These are phyloP conservation scores for Larimichthys crocea DNA, from an alignment of 2,113 vertebrate genomes.

Conservation along the genomic window DNA sequence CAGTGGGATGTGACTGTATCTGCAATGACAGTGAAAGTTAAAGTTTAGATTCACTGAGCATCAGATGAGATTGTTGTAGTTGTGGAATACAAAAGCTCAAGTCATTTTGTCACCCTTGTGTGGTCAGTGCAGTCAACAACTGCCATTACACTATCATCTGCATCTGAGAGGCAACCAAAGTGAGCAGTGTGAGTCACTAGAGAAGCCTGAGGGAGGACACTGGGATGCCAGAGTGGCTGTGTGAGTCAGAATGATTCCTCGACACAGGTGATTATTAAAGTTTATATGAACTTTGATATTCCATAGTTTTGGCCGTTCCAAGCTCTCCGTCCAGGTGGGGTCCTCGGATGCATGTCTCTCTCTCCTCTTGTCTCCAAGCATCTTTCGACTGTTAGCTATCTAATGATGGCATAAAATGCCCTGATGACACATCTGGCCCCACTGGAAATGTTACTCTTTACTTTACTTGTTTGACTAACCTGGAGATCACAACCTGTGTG, in stretches of 20 bases:
- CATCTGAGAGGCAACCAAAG: neutral
- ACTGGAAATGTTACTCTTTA: too few relatives aligned
- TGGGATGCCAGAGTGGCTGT: too few relatives aligned
- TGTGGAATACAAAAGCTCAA: neutral
- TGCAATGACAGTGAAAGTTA: constrained; percentile 55
- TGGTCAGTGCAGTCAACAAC: neutral
- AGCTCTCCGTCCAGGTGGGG: too few relatives aligned
- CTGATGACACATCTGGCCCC: neutral
- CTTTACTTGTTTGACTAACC: too few relatives aligned
- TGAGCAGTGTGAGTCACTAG: neutral
- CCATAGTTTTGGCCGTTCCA: too few relatives aligned
- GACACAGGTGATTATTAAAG: neutral
- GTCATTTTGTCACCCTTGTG: neutral
- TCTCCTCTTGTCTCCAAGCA: neutral
- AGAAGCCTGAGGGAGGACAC: neutral
- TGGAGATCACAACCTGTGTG: too few relatives aligned
- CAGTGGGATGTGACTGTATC: constrained; percentile 80
- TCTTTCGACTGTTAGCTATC: neutral
- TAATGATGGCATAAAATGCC: too few relatives aligned
- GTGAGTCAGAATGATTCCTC: neutral
- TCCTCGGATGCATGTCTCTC: neutral
- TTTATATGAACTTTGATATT: neutral
- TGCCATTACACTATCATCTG: neutral
- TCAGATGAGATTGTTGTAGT: neutral
- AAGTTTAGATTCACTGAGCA: neutral